These are phyloP conservation scores for Sipha flava DNA, from an alignment of 1,140 invertebrate genomes.

Conservation along the genomic window DNA sequence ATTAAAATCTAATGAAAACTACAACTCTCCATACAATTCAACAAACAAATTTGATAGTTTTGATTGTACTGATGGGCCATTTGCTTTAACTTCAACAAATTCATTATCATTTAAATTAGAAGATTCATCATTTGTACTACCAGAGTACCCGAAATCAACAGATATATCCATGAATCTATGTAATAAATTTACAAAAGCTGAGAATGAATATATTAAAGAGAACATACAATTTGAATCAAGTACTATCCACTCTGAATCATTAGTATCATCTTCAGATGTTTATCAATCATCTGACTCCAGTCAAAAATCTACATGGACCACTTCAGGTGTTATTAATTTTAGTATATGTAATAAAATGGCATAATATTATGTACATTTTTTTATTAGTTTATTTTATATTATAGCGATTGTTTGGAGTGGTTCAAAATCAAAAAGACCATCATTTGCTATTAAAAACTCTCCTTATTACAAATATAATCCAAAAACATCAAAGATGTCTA, in stretches of 20 bases:
- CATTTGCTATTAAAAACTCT: slow-evolving; percentile 19
- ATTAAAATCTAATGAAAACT: slow-evolving; percentile 21
- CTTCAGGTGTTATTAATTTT: neutral
- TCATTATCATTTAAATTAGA: neutral
- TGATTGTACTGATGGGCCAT: neutral
- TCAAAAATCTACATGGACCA: neutral
- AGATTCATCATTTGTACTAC: neutral
- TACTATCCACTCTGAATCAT: neutral
- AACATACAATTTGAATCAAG: neutral
- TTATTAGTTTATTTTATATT: neutral
- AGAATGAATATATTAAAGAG: neutral
- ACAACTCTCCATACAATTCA: neutral
- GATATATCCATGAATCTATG: neutral
- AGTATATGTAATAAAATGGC: neutral
- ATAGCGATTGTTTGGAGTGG: slow-evolving; percentile 5
- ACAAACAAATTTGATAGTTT: neutral
- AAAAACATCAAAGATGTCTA: neutral
- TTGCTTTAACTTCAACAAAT: neutral
- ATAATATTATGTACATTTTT: too few relatives aligned
- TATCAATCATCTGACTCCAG: neutral
- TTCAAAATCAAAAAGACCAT: neutral
- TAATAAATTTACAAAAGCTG: neutral
- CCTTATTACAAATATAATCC: slow-evolving; percentile 17
- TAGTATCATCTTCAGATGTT: neutral
- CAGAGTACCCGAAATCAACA: neutral